Percentiles rank a stretch among this genome's conserved stretches.
phyloP scores from a whole-genome alignment of 2,113 vertebrate species.

The Anguilla rostrata region DNA sequence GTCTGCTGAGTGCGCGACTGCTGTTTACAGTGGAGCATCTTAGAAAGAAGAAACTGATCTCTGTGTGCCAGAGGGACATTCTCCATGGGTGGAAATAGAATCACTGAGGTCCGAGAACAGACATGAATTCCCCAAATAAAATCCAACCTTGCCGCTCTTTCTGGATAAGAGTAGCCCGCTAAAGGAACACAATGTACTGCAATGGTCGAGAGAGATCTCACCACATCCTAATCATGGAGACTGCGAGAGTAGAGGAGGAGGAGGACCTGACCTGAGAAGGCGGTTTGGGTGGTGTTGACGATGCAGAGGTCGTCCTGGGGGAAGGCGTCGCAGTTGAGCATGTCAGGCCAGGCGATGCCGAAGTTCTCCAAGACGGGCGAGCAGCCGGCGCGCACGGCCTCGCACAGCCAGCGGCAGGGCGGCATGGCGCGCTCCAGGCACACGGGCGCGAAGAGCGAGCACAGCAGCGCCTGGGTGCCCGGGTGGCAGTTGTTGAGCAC shows the following conservation, averaged over 20 bases:
- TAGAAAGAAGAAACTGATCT: too few species aligned
- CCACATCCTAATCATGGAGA: too few species aligned
- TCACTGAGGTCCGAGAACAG: too few species aligned
- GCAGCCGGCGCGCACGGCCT: conserved; percentile 89
- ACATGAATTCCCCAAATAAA: too few species aligned
- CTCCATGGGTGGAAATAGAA: too few species aligned
- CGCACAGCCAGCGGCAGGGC: conserved; percentile 94
- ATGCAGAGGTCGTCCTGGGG: conserved; percentile 93
- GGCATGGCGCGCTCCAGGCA: conserved; percentile 90
- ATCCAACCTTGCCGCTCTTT: too few species aligned
- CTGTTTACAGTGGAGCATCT: neutral
- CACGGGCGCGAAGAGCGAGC: conserved; percentile 92
- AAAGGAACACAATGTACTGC: too few species aligned
- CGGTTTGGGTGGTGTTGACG: conserved; percentile 81
- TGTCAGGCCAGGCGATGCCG: conserved; percentile 96
- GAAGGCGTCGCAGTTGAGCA: conserved; percentile 96
- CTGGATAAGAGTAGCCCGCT: too few species aligned
- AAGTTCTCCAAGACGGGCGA: conserved; percentile 96
- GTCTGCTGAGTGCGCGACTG: neutral
- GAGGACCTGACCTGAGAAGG: conserved; percentile 74
- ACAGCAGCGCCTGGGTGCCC: conserved; percentile 91
- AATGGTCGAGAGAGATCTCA: too few species aligned
- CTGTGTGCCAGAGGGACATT: too few species aligned
- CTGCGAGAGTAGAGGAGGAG: too few species aligned
- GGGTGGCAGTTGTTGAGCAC: conserved; percentile 95